Base-by-base conservation (phyloP, 2,888 invertebrate species). In the Tipula lateralis region DNA sequence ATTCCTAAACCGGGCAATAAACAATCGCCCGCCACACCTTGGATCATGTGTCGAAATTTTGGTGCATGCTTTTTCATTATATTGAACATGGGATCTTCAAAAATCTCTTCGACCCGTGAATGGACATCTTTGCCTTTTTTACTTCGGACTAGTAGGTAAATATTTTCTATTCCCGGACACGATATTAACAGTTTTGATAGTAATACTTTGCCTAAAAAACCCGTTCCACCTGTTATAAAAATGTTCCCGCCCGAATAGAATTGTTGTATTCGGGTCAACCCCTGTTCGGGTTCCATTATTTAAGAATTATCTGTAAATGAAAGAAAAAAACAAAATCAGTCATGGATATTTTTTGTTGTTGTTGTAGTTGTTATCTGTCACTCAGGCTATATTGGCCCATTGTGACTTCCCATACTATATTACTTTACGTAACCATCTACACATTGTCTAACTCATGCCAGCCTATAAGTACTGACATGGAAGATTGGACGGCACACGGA, bases 111-210 rank as follows among this genome's bases (percentile, higher is more conserved):
- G 84, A 94, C 89, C 86, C 95, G 91, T 0, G 93, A 91, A 86
- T 93, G 92, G 13, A 93, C 91, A 86, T 93, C 93, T 87, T 94
- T 93, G 0, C 90, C 94, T 89, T 92, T 92, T 88, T 93, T 93
- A 84, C 89, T 88, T 85, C 93, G 89, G n/a, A 93, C 90, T 30
- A 93, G 88, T 16, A 93, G 87, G 87, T 92, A 93, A 84, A 93
- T 89, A 39, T 90, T 90, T 83, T 91, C 90, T 29, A 93, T 87
- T 44, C 91, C 91, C 0, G 91, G 90, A 86, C 92, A 93, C 44
- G 91, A 90, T 85, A 92, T 89, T 44, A 93, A 88, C 29, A 93
- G 88, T 87, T 93, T 93, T 86, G 93, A 92, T 24, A 93, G 88
- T 30, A 93, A 88, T 66, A 92, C 92, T 86, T 88, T 88, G 84